phyloP scores from a whole-genome alignment of 1,140 invertebrate species.

The Drosophila athabasca region DNA sequence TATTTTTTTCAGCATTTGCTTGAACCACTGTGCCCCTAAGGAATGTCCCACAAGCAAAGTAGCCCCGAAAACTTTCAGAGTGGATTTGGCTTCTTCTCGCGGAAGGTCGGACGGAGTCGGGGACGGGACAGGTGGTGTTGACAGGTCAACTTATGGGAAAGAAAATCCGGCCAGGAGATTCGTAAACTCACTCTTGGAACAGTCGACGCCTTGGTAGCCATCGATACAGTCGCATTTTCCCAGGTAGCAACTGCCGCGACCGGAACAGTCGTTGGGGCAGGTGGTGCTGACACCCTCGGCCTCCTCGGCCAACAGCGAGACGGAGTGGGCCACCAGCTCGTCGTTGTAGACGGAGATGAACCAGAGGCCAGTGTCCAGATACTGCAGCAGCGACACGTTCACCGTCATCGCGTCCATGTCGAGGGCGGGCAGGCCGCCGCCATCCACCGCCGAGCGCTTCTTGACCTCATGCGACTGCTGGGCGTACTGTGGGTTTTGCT shows the following conservation, averaged over 20 bases:
- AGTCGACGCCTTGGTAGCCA: slow-evolving; percentile 95
- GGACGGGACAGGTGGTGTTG: slow-evolving; percentile 50
- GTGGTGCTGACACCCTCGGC: slow-evolving; percentile 94
- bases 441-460: slow-evolving; percentile 69
- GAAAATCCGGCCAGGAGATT: neutral
- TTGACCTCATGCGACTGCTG: slow-evolving; percentile 20
- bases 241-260: slow-evolving; percentile 96
- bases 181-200: slow-evolving; percentile 92
- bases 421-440: slow-evolving; percentile 70
- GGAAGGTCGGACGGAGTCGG: slow-evolving; percentile 13
- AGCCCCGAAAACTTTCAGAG: too few relatives aligned
- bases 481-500: neutral
- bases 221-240: slow-evolving; percentile 98
- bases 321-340: slow-evolving; percentile 91
- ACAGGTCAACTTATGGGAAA: slow-evolving; percentile 54
- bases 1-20: too few relatives aligned
- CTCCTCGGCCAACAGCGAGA: slow-evolving; percentile 91
- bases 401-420: slow-evolving; percentile 89
- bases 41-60: too few relatives aligned
- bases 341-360: slow-evolving; percentile 98
- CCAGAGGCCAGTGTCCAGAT: slow-evolving; percentile 96
- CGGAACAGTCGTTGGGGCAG: slow-evolving; percentile 97
- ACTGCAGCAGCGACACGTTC: slow-evolving; percentile 93
- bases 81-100: slow-evolving; percentile 1
- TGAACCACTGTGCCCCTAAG: neutral